phyloP scores from a whole-genome alignment of 1,140 invertebrate genomes.

The Belonocnema kinseyi region DNA sequence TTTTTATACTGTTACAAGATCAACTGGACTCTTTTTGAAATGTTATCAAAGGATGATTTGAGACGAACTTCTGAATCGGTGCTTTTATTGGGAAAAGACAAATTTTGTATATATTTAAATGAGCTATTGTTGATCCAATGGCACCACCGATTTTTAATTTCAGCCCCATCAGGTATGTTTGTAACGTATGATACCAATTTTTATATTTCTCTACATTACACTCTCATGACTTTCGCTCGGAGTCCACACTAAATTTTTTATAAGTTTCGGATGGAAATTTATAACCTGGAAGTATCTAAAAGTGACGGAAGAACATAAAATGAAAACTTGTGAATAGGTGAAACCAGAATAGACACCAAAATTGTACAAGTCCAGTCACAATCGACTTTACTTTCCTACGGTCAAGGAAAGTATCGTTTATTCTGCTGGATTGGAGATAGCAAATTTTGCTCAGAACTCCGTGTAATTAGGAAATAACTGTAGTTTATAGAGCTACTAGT shows the following conservation, averaged over 20 bases:
- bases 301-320: too few species aligned
- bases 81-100: not conserved
- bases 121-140: not conserved
- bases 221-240: constrained; percentile 20
- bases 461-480: not conserved
- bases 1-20: not conserved
- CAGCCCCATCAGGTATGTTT: constrained; percentile 5
- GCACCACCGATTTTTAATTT: not conserved
- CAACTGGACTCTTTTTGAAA: not conserved
- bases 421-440: constrained; percentile 2
- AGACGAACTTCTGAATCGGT: not conserved
- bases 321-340: too few species aligned
- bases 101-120: constrained; percentile 17
- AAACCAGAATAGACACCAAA: not conserved
- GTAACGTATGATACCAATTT: constrained; percentile 10
- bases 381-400: constrained; percentile 43
- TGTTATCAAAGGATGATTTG: not conserved
- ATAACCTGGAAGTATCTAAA: not conserved
- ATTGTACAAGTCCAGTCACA: not conserved
- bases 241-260: not conserved
- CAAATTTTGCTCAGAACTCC: constrained; percentile 1
- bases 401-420: constrained; percentile 53
- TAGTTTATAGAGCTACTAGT: not conserved
- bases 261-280: not conserved
- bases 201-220: constrained; percentile 9